These are phyloP conservation scores for Euwallacea fornicatus DNA, from an alignment of 1,140 invertebrate genomes.

Conservation along the genomic window DNA sequence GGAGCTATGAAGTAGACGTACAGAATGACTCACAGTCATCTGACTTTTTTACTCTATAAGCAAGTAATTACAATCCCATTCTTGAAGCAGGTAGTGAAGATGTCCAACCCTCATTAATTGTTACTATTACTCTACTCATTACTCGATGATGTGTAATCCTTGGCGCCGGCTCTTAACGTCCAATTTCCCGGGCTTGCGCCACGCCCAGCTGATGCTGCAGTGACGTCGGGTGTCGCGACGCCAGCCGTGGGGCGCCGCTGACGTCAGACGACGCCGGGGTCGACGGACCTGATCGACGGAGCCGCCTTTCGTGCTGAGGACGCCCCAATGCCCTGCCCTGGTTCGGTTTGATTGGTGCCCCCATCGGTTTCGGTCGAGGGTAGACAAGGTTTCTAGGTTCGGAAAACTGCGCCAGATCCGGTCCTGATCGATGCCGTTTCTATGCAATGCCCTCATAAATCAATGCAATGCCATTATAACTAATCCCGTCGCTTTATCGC, in stretches of 20 bases:
- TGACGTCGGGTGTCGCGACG: constrained; percentile 37
- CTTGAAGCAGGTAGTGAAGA: too few relatives aligned
- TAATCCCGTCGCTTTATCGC: neutral
- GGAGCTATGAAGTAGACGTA: too few relatives aligned
- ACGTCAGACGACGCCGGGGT: constrained; percentile 37
- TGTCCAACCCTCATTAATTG: constrained; percentile 14
- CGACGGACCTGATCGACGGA: constrained; percentile 17
- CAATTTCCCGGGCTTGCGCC: constrained; percentile 27
- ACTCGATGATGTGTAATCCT: constrained; percentile 21
- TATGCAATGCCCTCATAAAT: neutral
- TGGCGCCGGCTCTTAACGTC: constrained; percentile 13
- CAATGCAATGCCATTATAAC: neutral
- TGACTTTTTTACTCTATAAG: too few relatives aligned
- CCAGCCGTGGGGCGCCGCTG: constrained; percentile 22
- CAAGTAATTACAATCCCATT: too few relatives aligned
- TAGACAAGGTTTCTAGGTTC: neutral
- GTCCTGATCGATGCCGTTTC: neutral
- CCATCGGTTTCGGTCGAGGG: too few relatives aligned
- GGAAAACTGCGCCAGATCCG: neutral
- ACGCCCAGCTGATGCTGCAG: constrained; percentile 40
- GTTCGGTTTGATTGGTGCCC: neutral
- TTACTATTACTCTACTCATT: constrained; percentile 24
- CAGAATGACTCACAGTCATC: too few relatives aligned
- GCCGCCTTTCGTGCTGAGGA: constrained; percentile 22
- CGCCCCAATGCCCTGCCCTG: constrained; percentile 22